Base-by-base conservation (phyloP, 2,113 vertebrate species). In the Struthio camelus region DNA sequence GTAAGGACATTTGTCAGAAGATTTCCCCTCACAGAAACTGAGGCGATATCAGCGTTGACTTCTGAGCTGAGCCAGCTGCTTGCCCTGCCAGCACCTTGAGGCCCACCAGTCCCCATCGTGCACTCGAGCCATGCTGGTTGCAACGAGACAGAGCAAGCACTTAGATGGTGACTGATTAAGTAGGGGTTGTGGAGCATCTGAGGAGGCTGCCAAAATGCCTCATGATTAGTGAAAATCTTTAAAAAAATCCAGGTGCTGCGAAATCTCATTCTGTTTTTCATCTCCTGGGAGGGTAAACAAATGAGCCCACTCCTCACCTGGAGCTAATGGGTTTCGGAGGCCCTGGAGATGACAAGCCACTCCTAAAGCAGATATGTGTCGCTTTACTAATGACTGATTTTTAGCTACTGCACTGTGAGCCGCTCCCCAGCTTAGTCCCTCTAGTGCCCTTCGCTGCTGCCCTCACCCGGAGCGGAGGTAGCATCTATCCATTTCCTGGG, bases 131-230 rank as follows among this genome's bases (percentile, higher is more conserved):
- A 46, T 44, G 25, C 34, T 32, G 53, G 71, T 14, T 87, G 85
- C 65, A 50, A 84, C 54, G 88, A 84, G 76, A 84, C 96, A 84
- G 40, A 87, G 42, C 48, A 93, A 95, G 97, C 66, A 50, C 65
- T 96, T 78, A 87, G 83, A 76, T 1, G 1, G 89, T 77, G 78
- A 96, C 93, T 94, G 94, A 96, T 97, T 97, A 97, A 95, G 92
- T 2, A 79, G 58, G 53, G 69, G 69, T 94, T 87, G 93, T 18
- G 27, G 58, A 85, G 69, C 93, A 91, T 71, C 62, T 0, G 1
- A 95, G 54, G 42, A 93, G 85, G 79, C 94, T 97, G 97, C 97
- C 96, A 97, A 96, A 97, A 94, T 87, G 67, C 91, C 91, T 97
- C 84, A 72, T 59, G 78, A 97, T 97, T 97, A 97, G 97, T 97